phyloP scores from a whole-genome alignment of 2,797 vertebrate genomes.

The Amazona finschi region DNA sequence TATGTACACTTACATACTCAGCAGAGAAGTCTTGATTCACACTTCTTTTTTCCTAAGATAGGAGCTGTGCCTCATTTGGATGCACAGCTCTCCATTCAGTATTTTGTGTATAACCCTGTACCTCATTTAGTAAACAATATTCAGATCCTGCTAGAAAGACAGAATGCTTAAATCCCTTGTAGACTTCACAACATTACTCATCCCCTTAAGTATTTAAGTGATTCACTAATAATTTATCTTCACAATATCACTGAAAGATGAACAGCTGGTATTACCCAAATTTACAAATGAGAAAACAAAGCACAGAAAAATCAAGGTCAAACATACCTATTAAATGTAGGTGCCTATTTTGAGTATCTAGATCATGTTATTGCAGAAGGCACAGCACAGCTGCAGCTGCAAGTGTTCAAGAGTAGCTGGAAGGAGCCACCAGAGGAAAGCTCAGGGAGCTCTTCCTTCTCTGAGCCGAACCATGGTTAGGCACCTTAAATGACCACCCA shows the following conservation, averaged over 20 bases:
- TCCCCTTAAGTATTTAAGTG: conserved; percentile 48
- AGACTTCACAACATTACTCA: conserved; percentile 33
- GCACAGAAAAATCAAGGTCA: conserved; percentile 32
- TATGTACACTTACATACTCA: background rate
- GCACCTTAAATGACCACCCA: background rate
- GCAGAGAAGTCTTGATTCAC: background rate
- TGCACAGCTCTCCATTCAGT: background rate
- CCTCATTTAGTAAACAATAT: conserved; percentile 48
- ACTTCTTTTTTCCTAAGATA: background rate
- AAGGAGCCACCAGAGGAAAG: background rate
- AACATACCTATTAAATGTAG: background rate
- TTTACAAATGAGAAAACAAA: conserved; percentile 38
- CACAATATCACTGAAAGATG: conserved; percentile 14
- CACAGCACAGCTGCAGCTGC: background rate
- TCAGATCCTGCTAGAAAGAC: conserved; percentile 29
- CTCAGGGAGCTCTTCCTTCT: background rate
- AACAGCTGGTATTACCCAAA: conserved; percentile 46
- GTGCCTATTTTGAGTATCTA: background rate
- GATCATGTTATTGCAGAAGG: background rate
- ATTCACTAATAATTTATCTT: conserved; percentile 57
- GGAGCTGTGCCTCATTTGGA: conserved; percentile 14
- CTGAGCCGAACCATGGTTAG: background rate
- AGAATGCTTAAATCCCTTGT: conserved; percentile 54
- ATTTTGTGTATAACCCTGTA: conserved; percentile 1
- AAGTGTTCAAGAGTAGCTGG: background rate